Evolutionary conservation across 2,113 vertebrate species (phyloP).

Genomic region (Emydocephalus ijimae): DNA sequence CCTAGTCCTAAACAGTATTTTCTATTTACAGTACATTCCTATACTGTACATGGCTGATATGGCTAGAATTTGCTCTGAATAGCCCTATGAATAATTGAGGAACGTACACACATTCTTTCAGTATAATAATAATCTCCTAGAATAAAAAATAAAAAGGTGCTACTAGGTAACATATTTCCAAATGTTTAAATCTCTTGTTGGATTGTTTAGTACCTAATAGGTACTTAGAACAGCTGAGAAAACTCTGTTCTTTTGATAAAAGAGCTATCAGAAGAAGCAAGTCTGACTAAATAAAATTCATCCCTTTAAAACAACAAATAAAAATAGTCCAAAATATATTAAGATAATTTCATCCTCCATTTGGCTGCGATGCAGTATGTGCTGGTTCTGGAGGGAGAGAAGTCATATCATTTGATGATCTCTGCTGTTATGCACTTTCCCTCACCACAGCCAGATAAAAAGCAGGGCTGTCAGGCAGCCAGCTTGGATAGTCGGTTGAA

Average conservation of each 20-base stretch:
- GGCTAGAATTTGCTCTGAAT: too few species aligned
- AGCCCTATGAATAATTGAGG: neutral
- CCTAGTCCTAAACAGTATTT: neutral
- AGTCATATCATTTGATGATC: slow-evolving; percentile 1
- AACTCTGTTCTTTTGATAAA: neutral
- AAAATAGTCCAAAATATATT: neutral
- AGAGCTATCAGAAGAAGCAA: neutral
- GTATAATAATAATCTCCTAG: neutral
- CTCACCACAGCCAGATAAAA: slow-evolving; percentile 16
- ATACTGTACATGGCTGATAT: neutral
- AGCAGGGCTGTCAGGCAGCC: slow-evolving; percentile 35
- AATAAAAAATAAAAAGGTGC: neutral
- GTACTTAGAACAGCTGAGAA: neutral
- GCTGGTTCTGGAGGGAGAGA: neutral
- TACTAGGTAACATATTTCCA: neutral
- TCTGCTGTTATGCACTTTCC: neutral
- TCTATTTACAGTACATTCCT: neutral
- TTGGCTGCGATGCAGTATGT: neutral
- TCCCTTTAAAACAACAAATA: neutral
- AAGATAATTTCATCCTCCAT: neutral
- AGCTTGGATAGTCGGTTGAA: neutral
- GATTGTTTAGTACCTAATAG: neutral
- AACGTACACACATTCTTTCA: neutral
- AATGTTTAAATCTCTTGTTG: neutral
- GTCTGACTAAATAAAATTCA: neutral